Conservation (phyloP, 2,797 vertebrate species). For the Erpetoichthys calabaricus region DNA sequence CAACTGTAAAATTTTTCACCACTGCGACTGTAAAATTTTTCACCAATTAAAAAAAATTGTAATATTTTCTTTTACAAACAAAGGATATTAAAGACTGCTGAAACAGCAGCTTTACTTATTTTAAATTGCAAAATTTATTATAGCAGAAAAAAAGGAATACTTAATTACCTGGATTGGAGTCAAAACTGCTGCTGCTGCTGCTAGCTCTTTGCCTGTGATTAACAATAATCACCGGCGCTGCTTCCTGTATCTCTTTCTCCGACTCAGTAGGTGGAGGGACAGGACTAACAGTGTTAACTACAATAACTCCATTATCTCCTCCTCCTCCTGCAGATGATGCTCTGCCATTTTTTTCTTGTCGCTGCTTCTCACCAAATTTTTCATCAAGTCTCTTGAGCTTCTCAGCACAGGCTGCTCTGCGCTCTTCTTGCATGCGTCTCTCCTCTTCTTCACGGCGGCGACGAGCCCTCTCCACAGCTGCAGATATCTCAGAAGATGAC, state of each 20-base stretch:
- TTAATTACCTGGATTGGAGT: conserved; percentile 53
- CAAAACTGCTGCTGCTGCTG: conserved; percentile 66
- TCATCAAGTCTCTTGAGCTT: conserved; percentile 86
- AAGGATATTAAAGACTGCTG: too few species aligned
- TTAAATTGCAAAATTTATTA: too few species aligned
- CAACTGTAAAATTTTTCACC: too few species aligned
- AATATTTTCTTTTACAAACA: too few species aligned
- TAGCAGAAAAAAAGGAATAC: too few species aligned
- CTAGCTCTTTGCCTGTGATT: conserved; percentile 49
- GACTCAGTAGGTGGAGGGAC: conserved; percentile 5
- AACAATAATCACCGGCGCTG: conserved; percentile 12
- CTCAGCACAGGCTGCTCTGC: conserved; percentile 78
- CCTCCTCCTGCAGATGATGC: conserved; percentile 21
- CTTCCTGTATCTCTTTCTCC: neutral
- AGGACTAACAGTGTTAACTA: conserved; percentile 14
- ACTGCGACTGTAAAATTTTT: too few species aligned
- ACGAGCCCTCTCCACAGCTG: conserved; percentile 75
- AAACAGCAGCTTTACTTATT: too few species aligned
- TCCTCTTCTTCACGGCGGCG: conserved; percentile 80
- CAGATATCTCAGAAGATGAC: conserved; percentile 76
- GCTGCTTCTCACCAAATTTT: conserved; percentile 62
- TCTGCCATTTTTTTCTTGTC: conserved; percentile 7
- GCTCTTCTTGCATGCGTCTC: conserved; percentile 79
- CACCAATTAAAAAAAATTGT: too few species aligned
- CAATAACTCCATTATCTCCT: conserved; percentile 23